phyloP scores from a whole-genome alignment of 2,888 invertebrate species.

The Mesorhabditis belari region DNA sequence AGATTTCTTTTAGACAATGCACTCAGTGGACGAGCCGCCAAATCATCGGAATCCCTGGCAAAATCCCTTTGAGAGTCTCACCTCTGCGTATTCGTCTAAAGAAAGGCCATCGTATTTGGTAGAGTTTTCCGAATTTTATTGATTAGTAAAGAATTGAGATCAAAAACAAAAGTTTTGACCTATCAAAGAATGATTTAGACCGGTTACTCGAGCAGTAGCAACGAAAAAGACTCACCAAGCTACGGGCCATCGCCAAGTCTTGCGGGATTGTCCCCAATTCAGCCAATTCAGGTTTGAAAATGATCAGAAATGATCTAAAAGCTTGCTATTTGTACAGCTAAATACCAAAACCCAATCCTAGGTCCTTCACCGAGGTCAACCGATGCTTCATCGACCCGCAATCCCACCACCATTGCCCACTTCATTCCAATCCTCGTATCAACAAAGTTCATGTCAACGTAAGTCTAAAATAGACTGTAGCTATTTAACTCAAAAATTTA shows the following conservation, averaged over 20 bases:
- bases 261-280: neutral
- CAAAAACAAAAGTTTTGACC: too few relatives aligned
- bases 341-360: neutral
- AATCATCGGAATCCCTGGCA: neutral
- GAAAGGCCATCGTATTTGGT: too few relatives aligned
- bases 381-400: neutral
- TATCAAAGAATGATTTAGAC: too few relatives aligned
- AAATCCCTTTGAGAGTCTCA: neutral
- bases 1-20: neutral
- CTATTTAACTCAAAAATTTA: too few relatives aligned
- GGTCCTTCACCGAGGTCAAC: neutral
- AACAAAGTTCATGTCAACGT: neutral
- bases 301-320: too few relatives aligned
- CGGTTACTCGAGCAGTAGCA: too few relatives aligned
- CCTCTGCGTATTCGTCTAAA: too few relatives aligned
- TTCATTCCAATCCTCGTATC: neutral
- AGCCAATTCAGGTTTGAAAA: neutral
- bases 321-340: too few relatives aligned
- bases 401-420: neutral
- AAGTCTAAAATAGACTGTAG: neutral
- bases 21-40: neutral
- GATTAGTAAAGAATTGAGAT: too few relatives aligned
- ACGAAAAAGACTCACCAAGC: neutral
- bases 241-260: neutral
- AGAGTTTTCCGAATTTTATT: too few relatives aligned